Base-by-base conservation (phyloP, 1,140 invertebrate species). In the Zaprionus capensis region DNA sequence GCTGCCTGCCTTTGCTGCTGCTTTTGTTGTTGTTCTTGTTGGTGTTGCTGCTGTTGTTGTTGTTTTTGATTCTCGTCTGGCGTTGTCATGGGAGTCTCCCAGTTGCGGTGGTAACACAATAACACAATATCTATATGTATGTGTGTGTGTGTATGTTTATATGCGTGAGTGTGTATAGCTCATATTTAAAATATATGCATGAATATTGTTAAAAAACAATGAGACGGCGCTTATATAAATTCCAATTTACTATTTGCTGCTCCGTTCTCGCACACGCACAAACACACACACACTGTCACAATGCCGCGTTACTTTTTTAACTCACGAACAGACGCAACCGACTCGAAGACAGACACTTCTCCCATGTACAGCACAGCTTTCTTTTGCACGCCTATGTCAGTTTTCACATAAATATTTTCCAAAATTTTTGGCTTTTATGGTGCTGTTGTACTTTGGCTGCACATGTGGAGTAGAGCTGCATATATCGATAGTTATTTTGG, bases 11-110 rank as follows among this genome's bases (percentile, higher is more conserved):
- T 22, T 63, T 76, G 36, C 51, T 67, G 17, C 26, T 76, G 11
- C 26, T 67, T 66, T 49, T 73, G 67, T 56, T 65, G 41, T 17
- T 46, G n/a, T 53, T 24, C 1, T 14, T 55, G 12, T 4, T 55
- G 24, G 0, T 53, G 22, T 12, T 53, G 15, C 38, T 74, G 38
- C 44, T 28, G 17, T 34, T 67, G 56, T 63, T 70, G 57, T 71
- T 76, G 34, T 68, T 69, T 53, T 73, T 68, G 66, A 63, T 71
- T 26, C 6, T 57, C 22, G 51, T 57, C 58, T 58, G 56, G 26
- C 63, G 81, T 86, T 87, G 83, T 88, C 84, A 87, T 83, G 84
- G 83, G 74, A 84, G 74, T 87, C 77, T 71, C 65, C 70, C 59
- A 61, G 59, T 80, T 63, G 70, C 65, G 74, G 31, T 76, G 75